phyloP scores from a whole-genome alignment of 2,113 vertebrate genomes.

The Nanorana parkeri region DNA sequence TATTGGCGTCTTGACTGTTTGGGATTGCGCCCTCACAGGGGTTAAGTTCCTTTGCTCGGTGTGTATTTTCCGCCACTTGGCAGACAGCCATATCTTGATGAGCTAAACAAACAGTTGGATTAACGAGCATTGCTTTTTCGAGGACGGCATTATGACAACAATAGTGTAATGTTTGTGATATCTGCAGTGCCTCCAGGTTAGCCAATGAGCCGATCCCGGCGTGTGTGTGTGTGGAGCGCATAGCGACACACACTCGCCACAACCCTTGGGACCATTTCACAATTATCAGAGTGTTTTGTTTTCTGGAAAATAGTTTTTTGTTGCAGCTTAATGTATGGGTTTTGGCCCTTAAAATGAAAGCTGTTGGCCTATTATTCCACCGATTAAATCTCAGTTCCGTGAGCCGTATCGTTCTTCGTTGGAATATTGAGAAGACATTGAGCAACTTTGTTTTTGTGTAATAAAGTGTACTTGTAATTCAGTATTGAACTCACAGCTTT shows the following conservation, averaged over 20 bases:
- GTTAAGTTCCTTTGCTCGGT: not conserved
- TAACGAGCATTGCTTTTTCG: not conserved
- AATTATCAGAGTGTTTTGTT: not conserved
- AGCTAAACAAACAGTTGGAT: slow-evolving; percentile 12
- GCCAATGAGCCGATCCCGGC: not conserved
- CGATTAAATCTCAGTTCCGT: not conserved
- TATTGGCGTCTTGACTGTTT: no score
- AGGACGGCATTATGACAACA: not conserved
- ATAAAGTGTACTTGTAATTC: no score
- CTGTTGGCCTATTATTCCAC: not conserved
- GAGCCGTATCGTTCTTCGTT: not conserved
- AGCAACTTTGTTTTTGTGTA: no score
- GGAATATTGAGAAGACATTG: not conserved
- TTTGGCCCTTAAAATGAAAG: not conserved
- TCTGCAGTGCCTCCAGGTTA: not conserved
- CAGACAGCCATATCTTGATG: not conserved
- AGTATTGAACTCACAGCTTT: no score
- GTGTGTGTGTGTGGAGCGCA: no score
- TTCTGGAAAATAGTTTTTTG: not conserved
- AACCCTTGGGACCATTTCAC: not conserved
- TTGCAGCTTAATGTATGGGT: slow-evolving; percentile 3
- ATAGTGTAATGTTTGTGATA: not conserved
- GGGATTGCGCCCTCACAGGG: not conserved
- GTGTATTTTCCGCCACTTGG: not conserved
- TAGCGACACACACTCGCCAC: not conserved